phyloP scores from a whole-genome alignment of 35 echinoderm and acorn worm genomes.

The Ophiothrix spiculata region DNA sequence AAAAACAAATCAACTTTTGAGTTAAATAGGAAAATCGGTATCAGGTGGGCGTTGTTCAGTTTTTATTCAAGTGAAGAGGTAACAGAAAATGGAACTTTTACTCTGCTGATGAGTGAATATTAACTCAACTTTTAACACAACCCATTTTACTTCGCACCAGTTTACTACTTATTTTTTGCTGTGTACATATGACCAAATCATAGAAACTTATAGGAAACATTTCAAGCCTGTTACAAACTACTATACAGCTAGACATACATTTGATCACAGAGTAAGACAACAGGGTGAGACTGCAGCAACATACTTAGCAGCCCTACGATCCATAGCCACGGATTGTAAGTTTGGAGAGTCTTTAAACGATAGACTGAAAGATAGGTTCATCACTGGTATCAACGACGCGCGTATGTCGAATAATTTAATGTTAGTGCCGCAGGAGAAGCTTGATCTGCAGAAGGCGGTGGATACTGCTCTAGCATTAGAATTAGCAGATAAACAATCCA shows the following conservation, averaged over 20 bases:
- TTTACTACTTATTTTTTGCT: too few relatives aligned
- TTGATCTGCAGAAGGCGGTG: too few relatives aligned
- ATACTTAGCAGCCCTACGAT: slow-evolving; percentile 33
- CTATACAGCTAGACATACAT: slow-evolving; percentile 60
- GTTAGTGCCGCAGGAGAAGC: too few relatives aligned
- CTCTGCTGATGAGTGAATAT: too few relatives aligned
- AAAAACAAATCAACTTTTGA: too few relatives aligned
- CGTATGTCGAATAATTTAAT: slow-evolving; percentile 44
- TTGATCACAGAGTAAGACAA: slow-evolving; percentile 37
- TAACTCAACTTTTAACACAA: too few relatives aligned
- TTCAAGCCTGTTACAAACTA: slow-evolving; percentile 42
- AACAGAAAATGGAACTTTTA: too few relatives aligned
- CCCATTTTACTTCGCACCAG: too few relatives aligned
- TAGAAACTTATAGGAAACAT: slow-evolving; percentile 35
- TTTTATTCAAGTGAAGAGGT: too few relatives aligned
- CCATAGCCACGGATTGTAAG: slow-evolving; percentile 37
- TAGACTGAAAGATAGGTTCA: slow-evolving; percentile 43
- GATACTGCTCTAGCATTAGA: slow-evolving; percentile 35
- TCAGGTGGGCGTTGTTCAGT: too few relatives aligned
- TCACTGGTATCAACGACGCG: slow-evolving; percentile 55
- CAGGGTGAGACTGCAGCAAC: slow-evolving; percentile 17
- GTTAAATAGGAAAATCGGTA: too few relatives aligned
- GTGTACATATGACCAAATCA: slow-evolving; percentile 38
- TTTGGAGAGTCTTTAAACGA: slow-evolving; percentile 41
- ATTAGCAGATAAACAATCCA: too few relatives aligned